Percentiles rank a stretch among this genome's conserved stretches.
These are phyloP conservation scores for Drosophila repletoides DNA, from an alignment of 1,140 invertebrate genomes.

Conservation along the genomic window DNA sequence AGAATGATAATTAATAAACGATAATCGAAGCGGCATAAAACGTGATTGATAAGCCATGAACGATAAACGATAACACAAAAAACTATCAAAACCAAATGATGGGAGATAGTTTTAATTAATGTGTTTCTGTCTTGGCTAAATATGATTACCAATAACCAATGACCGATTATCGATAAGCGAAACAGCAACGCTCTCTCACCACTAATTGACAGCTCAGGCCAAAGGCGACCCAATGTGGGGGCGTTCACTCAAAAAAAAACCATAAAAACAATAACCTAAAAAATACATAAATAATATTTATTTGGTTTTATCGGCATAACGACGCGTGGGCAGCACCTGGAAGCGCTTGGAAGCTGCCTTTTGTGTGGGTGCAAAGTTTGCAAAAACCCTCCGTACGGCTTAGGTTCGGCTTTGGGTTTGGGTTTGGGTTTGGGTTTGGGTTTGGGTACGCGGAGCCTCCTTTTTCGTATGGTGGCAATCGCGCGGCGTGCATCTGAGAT, in stretches of 20 bases:
- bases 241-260: slow-evolving; percentile 9
- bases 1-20: too few species aligned
- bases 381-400: neutral
- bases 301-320: slow-evolving; percentile 36
- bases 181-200: slow-evolving; percentile 5
- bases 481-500: slow-evolving; percentile 56
- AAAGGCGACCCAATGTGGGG: slow-evolving; percentile 6
- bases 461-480: slow-evolving; percentile 31
- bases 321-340: slow-evolving; percentile 45
- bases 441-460: neutral
- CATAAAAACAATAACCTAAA: slow-evolving; percentile 35
- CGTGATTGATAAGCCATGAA: too few species aligned
- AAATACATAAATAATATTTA: slow-evolving; percentile 69
- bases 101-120: too few species aligned
- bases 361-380: slow-evolving; percentile 13
- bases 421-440: neutral
- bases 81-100: too few species aligned
- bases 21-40: too few species aligned
- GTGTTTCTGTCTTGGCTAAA: too few species aligned
- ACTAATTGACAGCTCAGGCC: slow-evolving; percentile 40
- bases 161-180: slow-evolving; percentile 16
- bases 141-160: slow-evolving; percentile 5
- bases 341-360: neutral
- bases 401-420: neutral
- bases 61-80: too few species aligned